A percentile compares a stretch with the other conserved stretches of the same genome.
phyloP scores from a whole-genome alignment of 2,888 invertebrate genomes.

The Dorcus parallelipipedus region DNA sequence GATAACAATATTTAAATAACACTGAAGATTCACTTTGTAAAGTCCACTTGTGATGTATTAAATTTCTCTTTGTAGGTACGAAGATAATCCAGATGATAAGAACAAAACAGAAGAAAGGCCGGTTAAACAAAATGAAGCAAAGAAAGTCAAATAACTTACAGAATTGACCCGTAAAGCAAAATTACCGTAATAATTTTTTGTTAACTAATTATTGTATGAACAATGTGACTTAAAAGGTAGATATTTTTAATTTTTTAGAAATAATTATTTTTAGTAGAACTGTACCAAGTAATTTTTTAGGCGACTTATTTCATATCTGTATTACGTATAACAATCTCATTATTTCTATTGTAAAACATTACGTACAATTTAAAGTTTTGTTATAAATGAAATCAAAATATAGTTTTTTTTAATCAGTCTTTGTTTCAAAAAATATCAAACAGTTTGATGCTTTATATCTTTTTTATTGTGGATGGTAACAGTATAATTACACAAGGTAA shows the following conservation, averaged over 20 bases:
- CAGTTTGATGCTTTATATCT: no score
- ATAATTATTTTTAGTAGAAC: no score
- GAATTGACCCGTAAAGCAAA: background rate
- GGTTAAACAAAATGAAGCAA: conserved; percentile 42
- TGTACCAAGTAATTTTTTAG: background rate
- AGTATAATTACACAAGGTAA: no score
- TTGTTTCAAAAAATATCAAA: no score
- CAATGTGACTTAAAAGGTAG: conserved; percentile 14
- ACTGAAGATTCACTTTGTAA: conserved; percentile 3
- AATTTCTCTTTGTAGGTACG: conserved; percentile 55
- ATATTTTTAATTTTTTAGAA: conserved; percentile 12
- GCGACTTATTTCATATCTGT: background rate
- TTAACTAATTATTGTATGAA: conserved; percentile 17
- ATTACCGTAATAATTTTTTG: conserved; percentile 5
- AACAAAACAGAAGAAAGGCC: conserved; percentile 42
- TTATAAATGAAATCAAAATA: background rate
- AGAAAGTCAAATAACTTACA: conserved; percentile 40
- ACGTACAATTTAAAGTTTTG: conserved; percentile 4
- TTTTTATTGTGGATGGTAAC: no score
- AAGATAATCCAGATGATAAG: conserved; percentile 60
- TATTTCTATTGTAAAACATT: background rate
- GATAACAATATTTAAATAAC: background rate
- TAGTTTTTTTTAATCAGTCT: conserved; percentile 1
- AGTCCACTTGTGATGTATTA: background rate
- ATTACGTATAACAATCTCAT: no score